Conservation (phyloP, 2,888 invertebrate species). For the Ophion costatus region DNA sequence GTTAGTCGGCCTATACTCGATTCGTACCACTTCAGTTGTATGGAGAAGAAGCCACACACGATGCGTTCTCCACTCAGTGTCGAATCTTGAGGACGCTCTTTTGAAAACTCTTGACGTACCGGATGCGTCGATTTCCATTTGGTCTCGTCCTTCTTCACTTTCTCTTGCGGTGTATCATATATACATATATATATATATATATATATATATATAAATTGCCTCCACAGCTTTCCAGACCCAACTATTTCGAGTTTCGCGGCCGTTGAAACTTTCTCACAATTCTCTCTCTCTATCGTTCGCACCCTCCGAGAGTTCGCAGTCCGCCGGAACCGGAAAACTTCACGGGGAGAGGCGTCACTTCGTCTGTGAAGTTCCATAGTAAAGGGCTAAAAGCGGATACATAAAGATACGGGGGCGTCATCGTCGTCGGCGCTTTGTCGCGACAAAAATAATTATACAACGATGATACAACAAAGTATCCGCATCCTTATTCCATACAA, state of each 20-base stretch:
- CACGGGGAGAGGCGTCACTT: constrained; percentile 65
- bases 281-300: constrained; percentile 55
- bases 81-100: constrained; percentile 51
- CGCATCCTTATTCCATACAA: no score
- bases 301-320: constrained; percentile 76
- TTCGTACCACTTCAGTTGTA: constrained; percentile 46
- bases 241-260: constrained; percentile 45
- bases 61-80: constrained; percentile 16
- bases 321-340: constrained; percentile 75
- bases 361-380: constrained; percentile 45
- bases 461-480: no score
- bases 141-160: constrained; percentile 67
- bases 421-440: no score
- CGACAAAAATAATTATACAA: no score
- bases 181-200: constrained; percentile 7
- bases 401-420: neutral
- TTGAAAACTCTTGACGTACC: constrained; percentile 57
- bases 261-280: constrained; percentile 67
- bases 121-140: constrained; percentile 74
- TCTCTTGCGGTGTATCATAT: constrained; percentile 28
- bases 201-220: neutral
- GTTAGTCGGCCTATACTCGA: constrained; percentile 26
- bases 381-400: constrained; percentile 40
- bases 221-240: constrained; percentile 33
- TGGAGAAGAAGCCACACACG: constrained; percentile 50